A percentile compares a stretch with the other conserved stretches of the same genome.
Evolutionary conservation across 2,888 invertebrate genomes (phyloP).

Genomic region (Aphelenchoides bicaudatus): DNA sequence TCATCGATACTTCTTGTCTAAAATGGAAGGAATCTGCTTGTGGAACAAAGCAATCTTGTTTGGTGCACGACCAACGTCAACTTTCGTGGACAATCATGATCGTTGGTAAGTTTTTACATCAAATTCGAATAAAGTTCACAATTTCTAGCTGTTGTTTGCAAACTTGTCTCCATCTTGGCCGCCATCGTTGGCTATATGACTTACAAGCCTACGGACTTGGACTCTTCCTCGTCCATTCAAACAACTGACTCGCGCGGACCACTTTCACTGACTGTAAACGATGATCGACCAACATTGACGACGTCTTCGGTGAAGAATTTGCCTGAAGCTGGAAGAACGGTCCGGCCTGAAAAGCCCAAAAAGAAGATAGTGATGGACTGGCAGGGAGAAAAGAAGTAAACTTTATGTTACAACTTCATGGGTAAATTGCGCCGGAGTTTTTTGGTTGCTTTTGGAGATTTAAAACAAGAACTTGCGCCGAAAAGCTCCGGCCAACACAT

Average conservation of each 20-base stretch:
- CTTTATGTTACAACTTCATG: too few relatives aligned
- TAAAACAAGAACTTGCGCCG: too few relatives aligned
- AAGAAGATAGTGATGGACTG: too few relatives aligned
- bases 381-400: too few relatives aligned
- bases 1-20: conserved; percentile 57
- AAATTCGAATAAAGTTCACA: background rate
- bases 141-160: conserved; percentile 55
- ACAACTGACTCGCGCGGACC: conserved; percentile 54
- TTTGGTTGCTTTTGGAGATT: too few relatives aligned
- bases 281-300: conserved; percentile 38
- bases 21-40: conserved; percentile 52
- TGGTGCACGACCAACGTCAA: conserved; percentile 53
- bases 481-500: too few relatives aligned
- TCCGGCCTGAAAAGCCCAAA: too few relatives aligned
- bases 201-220: conserved; percentile 46
- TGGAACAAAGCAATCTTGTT: conserved; percentile 43
- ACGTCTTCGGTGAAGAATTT: too few relatives aligned
- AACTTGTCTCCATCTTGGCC: conserved; percentile 55
- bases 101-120: conserved; percentile 39
- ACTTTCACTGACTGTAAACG: conserved; percentile 53
- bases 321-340: too few relatives aligned
- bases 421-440: too few relatives aligned
- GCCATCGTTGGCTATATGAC: conserved; percentile 58
- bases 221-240: conserved; percentile 39
- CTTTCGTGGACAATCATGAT: conserved; percentile 57